phyloP scores from a whole-genome alignment of 2,888 invertebrate species.

The Galerucella calmariensis region DNA sequence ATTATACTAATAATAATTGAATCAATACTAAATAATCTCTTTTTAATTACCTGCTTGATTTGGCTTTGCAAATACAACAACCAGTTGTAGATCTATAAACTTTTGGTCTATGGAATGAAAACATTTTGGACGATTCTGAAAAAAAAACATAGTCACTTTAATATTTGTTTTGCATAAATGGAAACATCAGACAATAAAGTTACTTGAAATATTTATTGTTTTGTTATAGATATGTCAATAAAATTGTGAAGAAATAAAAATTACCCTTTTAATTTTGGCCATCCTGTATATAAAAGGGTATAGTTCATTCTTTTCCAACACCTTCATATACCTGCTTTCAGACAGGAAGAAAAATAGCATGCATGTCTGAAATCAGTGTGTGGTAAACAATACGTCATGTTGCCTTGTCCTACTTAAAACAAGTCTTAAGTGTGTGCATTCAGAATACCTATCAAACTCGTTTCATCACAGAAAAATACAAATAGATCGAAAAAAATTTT shows the following conservation, averaged over 20 bases:
- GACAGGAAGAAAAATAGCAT: constrained; percentile 17
- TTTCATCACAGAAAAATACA: constrained; percentile 2
- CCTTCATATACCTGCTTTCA: constrained; percentile 41
- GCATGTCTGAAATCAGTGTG: constrained; percentile 13
- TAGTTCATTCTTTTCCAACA: background rate
- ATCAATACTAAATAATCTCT: background rate
- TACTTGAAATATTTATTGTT: too few relatives aligned
- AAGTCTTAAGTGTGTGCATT: constrained; percentile 24
- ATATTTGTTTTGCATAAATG: too few relatives aligned
- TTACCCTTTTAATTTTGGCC: background rate
- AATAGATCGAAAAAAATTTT: background rate
- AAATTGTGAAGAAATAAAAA: background rate
- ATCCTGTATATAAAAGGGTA: constrained; percentile 14
- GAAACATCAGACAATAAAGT: too few relatives aligned
- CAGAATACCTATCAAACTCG: constrained; percentile 18
- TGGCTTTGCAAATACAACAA: constrained; percentile 88
- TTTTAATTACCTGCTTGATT: constrained; percentile 77
- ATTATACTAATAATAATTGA: background rate
- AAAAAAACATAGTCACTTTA: background rate
- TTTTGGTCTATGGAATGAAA: constrained; percentile 88
- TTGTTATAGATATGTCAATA: too few relatives aligned
- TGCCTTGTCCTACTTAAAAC: constrained; percentile 36
- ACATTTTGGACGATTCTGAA: constrained; percentile 69
- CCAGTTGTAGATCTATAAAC: constrained; percentile 85
- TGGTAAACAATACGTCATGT: constrained; percentile 31